phyloP scores from a whole-genome alignment of 2,113 vertebrate species.

The Morone saxatilis region DNA sequence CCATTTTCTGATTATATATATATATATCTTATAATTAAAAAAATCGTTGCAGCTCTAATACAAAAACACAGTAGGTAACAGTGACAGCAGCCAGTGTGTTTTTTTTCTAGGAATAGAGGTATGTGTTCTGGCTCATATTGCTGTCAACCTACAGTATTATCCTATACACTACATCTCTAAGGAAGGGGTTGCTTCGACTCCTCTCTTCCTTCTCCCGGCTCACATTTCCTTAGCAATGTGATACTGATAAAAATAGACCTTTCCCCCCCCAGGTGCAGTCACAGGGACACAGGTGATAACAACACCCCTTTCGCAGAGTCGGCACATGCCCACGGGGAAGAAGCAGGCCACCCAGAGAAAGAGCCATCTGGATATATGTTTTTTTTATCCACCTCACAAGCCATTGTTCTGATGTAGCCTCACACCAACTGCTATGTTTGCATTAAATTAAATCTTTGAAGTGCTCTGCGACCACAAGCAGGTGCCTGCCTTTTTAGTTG shows the following conservation, averaged over 20 bases:
- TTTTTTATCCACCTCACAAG: slow-evolving; percentile 34
- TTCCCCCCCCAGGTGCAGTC: slow-evolving; percentile 65
- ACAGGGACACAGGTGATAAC: slow-evolving; percentile 79
- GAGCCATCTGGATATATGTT: slow-evolving; percentile 72
- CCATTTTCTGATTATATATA: not conserved
- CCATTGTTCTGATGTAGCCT: slow-evolving; percentile 50
- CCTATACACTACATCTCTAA: slow-evolving; percentile 28
- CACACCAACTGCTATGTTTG: slow-evolving; percentile 40
- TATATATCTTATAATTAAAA: not conserved
- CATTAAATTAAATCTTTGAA: slow-evolving; percentile 63
- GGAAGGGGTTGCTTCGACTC: slow-evolving; percentile 42
- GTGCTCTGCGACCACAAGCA: slow-evolving; percentile 40
- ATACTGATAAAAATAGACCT: slow-evolving; percentile 75
- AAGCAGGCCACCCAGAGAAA: slow-evolving; percentile 68
- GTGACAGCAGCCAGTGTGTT: slow-evolving; percentile 12
- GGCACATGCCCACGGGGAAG: slow-evolving; percentile 67
- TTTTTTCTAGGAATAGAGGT: not conserved
- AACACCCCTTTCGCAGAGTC: slow-evolving; percentile 66
- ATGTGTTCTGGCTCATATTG: slow-evolving; percentile 21
- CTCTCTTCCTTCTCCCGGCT: slow-evolving; percentile 35
- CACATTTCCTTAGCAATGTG: slow-evolving; percentile 69
- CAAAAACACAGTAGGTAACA: not conserved
- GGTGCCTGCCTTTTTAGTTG: slow-evolving; percentile 41
- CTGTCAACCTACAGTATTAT: slow-evolving; percentile 31
- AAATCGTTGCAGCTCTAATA: not conserved